Conservation (phyloP, 1,140 invertebrate genomes). For the Venustaconcha ellipsiformis region DNA sequence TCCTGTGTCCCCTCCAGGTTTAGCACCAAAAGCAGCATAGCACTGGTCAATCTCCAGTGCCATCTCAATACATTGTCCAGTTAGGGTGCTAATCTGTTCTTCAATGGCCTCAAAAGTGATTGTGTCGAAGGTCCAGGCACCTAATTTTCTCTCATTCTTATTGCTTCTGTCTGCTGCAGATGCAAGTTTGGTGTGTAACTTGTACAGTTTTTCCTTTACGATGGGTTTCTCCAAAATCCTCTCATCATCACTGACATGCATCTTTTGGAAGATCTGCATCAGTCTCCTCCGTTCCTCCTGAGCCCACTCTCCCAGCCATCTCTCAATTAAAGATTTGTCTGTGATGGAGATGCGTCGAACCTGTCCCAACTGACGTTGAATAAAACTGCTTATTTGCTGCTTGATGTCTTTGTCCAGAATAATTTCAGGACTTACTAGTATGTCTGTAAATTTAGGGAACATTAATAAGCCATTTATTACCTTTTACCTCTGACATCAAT, state of each 20-base stretch:
- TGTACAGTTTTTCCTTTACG: too few species aligned
- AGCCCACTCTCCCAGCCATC: slow-evolving; percentile 21
- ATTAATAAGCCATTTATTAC: too few species aligned
- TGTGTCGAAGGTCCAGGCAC: not conserved
- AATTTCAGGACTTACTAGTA: not conserved
- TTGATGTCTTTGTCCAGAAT: slow-evolving; percentile 9
- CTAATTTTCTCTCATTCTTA: too few species aligned
- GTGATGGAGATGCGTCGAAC: slow-evolving; percentile 22
- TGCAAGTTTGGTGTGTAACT: too few species aligned
- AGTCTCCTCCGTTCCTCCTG: not conserved
- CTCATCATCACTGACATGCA: too few species aligned
- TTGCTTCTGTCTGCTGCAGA: too few species aligned
- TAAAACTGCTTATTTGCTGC: slow-evolving; percentile 6
- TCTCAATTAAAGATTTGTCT: slow-evolving; percentile 25
- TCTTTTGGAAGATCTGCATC: too few species aligned
- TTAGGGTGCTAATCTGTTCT: slow-evolving; percentile 2
- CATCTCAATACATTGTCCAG: slow-evolving; percentile 10
- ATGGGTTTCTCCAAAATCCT: too few species aligned
- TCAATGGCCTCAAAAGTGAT: slow-evolving; percentile 25
- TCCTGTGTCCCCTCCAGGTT: slow-evolving; percentile 6
- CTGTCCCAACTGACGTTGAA: slow-evolving; percentile 29
- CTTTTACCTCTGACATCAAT: too few species aligned
- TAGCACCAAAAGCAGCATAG: slow-evolving; percentile 17
- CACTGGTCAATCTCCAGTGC: slow-evolving; percentile 16
- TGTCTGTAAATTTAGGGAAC: too few species aligned